Base-by-base conservation (phyloP, 2,113 vertebrate genomes). In the Symphodus melops region DNA sequence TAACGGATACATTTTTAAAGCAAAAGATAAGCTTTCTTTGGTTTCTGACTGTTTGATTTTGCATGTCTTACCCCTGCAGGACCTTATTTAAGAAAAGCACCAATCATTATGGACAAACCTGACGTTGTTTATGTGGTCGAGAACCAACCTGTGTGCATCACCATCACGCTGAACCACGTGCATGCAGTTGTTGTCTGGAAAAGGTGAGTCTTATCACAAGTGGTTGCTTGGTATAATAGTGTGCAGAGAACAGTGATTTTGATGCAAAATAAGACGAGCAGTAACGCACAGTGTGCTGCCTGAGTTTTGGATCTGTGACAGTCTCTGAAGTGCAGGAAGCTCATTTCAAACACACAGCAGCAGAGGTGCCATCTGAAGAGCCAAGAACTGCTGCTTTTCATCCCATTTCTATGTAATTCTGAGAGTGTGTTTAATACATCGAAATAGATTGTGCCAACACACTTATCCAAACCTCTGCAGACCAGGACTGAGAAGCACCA, bases 141-240 rank as follows among this genome's bases (percentile, higher is more conserved):
- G 85, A 96, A 96, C 64, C 96, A 96, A 66, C 92, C 96, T 0
- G 89, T 90, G 42, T 95, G 81, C 44, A 72, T 97, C 79, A 96
- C 94, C 3, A 77, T 98, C 80, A 97, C 95, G 1, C 94, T 99
- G 67, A 99, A 98, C 82, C 96, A 98, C 0, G 97, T 99, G 51
- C 95, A 98, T n/a, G 96, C 96, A 49, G 92, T 86, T 0, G 90
- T 97, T 82, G 88, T 93, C 77, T 99, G 97, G 98, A 96, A 95
- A 88, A 97, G 95, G 97, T 97, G 73, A 57, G 82, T 75, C 48
- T 13, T 25, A 25, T 14, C 5, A 33, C 28, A 33, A 33, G 28
- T 33, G 28, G 6, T 33, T 3, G 28, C 28, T 33, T 33, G 25
- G 25, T 25, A 25, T 25, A 25, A 25, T 25, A 25, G 25, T 25